These are phyloP conservation scores for Oscheius sp. DNA, from an alignment of 2,888 invertebrate species.

Conservation along the genomic window DNA sequence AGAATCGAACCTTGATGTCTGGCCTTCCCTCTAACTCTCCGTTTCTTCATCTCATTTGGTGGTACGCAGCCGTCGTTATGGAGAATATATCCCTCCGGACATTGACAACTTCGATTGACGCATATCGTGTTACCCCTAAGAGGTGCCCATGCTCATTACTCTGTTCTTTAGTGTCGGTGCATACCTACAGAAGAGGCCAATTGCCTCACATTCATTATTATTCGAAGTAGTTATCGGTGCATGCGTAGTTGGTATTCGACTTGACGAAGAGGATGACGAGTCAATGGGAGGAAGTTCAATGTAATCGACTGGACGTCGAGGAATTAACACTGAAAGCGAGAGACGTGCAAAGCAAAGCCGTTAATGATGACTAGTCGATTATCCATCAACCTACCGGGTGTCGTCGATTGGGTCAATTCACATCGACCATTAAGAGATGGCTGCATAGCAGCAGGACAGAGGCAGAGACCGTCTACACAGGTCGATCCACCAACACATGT, in stretches of 20 bases:
- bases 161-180: neutral
- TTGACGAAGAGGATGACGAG: neutral
- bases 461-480: slow-evolving; percentile 65
- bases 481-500: slow-evolving; percentile 65
- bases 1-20: slow-evolving; percentile 46
- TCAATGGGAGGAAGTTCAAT: slow-evolving; percentile 12
- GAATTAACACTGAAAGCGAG: slow-evolving; percentile 11
- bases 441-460: slow-evolving; percentile 64
- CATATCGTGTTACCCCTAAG: slow-evolving; percentile 61
- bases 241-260: slow-evolving; percentile 31
- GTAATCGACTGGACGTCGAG: too few relatives aligned
- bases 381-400: slow-evolving; percentile 4
- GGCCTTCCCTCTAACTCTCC: slow-evolving; percentile 44
- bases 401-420: slow-evolving; percentile 32
- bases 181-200: slow-evolving; percentile 48
- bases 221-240: slow-evolving; percentile 29
- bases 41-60: slow-evolving; percentile 48
- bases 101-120: slow-evolving; percentile 63
- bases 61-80: slow-evolving; percentile 65
- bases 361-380: neutral
- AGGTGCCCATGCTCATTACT: neutral
- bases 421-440: slow-evolving; percentile 54
- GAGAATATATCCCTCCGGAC: slow-evolving; percentile 60
- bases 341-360: slow-evolving; percentile 10
- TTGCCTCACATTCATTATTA: slow-evolving; percentile 59